Evolutionary conservation across 1,140 invertebrate genomes (phyloP).

Genomic region (Drosophila takahashii): DNA sequence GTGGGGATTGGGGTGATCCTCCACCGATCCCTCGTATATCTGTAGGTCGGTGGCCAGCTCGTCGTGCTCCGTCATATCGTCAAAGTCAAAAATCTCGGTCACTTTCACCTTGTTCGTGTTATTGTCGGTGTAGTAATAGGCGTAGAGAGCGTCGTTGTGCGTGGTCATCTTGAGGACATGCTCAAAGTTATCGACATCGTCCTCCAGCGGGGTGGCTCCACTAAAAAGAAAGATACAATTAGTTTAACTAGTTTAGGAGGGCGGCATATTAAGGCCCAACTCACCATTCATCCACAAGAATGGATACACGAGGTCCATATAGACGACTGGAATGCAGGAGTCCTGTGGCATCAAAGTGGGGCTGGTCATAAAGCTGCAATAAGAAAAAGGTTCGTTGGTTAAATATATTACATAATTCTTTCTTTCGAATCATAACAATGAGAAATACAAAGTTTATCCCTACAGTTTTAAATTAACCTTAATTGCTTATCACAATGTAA

Average conservation of each 20-base stretch:
- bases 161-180: conserved; percentile 93
- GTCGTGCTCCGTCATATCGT: conserved; percentile 90
- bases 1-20: conserved; percentile 65
- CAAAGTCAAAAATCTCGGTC: conserved; percentile 91
- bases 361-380: conserved; percentile 72
- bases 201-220: conserved; percentile 64
- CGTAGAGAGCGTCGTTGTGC: conserved; percentile 94
- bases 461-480: background rate
- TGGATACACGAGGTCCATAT: conserved; percentile 79
- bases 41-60: conserved; percentile 72
- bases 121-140: conserved; percentile 95
- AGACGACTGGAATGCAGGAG: conserved; percentile 75
- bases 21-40: conserved; percentile 64
- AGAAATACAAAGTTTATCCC: background rate
- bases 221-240: conserved; percentile 23
- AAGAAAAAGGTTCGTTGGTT: background rate
- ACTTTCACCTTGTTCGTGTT: conserved; percentile 92
- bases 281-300: conserved; percentile 80
- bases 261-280: background rate
- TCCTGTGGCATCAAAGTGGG: conserved; percentile 80
- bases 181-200: conserved; percentile 91
- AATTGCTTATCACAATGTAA: background rate
- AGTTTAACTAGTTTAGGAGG: background rate
- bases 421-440: background rate
- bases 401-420: background rate